A percentile compares a stretch with the other conserved stretches of the same genome.
Conservation (phyloP, 2,113 vertebrate genomes). For the Ictidomys tridecemlineatus region DNA sequence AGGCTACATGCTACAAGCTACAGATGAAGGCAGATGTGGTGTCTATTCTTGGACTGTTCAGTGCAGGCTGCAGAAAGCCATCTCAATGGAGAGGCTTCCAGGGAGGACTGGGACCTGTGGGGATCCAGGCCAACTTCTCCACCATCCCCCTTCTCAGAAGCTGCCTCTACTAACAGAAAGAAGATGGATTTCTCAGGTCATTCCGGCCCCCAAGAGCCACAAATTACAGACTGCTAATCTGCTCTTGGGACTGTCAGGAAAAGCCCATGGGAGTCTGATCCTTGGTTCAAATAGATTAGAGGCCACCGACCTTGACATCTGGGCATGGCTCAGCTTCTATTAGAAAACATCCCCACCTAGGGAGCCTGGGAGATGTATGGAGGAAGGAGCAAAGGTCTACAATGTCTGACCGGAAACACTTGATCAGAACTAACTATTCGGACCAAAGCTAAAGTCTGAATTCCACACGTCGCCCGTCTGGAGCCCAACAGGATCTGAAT, state of each 20-base stretch:
- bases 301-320: slow-evolving; percentile 7
- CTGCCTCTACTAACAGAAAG: not conserved
- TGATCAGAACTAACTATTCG: not conserved
- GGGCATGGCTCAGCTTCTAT: not conserved
- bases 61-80: not conserved
- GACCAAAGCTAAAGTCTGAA: not conserved
- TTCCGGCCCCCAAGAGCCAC: not conserved
- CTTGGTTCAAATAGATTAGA: slow-evolving; percentile 15
- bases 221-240: slow-evolving; percentile 6
- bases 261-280: slow-evolving; percentile 46
- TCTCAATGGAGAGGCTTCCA: not conserved
- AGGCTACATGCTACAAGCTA: not conserved
- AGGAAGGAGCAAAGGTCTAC: slow-evolving; percentile 50
- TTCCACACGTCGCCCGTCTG: not conserved
- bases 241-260: not conserved
- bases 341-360: slow-evolving; percentile 54
- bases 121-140: not conserved
- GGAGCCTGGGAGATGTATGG: slow-evolving; percentile 22
- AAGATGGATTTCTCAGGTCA: not conserved
- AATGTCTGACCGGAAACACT: not conserved
- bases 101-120: not conserved
- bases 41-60: not conserved
- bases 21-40: not conserved
- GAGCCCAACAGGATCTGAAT: not conserved
- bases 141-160: not conserved